Conservation (phyloP, 2,113 vertebrate genomes). For the Shinisaurus crocodilurus region DNA sequence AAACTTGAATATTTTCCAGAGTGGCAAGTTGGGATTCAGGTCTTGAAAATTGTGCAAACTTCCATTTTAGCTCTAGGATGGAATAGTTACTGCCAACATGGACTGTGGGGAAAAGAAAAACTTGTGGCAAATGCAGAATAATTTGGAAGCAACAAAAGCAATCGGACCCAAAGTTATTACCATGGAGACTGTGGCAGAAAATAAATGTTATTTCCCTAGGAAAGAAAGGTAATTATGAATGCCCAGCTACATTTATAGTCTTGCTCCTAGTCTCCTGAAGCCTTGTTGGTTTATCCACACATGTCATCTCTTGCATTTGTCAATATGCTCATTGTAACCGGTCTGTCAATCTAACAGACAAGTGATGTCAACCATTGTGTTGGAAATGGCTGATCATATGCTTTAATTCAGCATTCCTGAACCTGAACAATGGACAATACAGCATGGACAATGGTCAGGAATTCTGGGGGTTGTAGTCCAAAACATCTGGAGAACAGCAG, state of each 20-base stretch:
- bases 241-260: not conserved
- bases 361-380: not conserved
- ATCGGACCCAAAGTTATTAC: not conserved
- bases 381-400: no score
- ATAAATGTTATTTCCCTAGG: not conserved
- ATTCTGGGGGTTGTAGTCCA: not conserved
- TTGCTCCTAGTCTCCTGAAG: not conserved
- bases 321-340: not conserved
- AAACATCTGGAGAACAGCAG: not conserved
- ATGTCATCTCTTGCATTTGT: not conserved
- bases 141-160: not conserved
- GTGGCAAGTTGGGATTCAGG: not conserved
- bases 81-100: not conserved
- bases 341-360: not conserved
- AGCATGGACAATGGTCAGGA: not conserved
- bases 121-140: not conserved
- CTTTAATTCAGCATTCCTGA: no score
- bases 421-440: no score
- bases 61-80: not conserved
- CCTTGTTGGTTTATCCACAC: not conserved
- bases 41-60: not conserved
- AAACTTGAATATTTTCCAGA: not conserved
- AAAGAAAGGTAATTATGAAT: not conserved
- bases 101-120: not conserved
- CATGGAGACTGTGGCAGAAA: not conserved